Percentiles rank a stretch among this genome's conserved stretches.
Conservation (phyloP, 1,140 invertebrate genomes). For the Dryas iulia region DNA sequence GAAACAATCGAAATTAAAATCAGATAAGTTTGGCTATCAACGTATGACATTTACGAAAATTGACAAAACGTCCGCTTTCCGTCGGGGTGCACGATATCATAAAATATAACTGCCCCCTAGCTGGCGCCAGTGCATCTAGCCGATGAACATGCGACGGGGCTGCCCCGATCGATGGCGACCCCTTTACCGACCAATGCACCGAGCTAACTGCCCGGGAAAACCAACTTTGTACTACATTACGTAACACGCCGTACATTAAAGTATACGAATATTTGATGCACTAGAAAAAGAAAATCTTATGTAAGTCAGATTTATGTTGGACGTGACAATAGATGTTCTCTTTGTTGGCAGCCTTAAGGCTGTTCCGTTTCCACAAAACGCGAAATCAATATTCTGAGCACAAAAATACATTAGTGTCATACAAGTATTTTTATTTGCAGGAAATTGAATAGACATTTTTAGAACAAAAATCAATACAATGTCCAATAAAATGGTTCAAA, state of each 20-base stretch:
- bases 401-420: background rate
- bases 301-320: background rate
- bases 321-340: background rate
- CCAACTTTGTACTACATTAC: constrained; percentile 41
- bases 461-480: too few species aligned
- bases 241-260: constrained; percentile 22
- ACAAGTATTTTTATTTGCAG: too few species aligned
- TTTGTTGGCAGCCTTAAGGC: background rate
- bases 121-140: constrained; percentile 57
- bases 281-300: background rate
- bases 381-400: background rate
- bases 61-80: constrained; percentile 2
- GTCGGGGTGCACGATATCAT: constrained; percentile 20
- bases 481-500: too few species aligned
- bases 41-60: background rate
- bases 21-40: background rate
- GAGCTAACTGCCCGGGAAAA: constrained; percentile 62
- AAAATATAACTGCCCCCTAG: constrained; percentile 36
- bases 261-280: background rate
- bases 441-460: background rate
- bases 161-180: constrained; percentile 68
- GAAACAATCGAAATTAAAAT: background rate
- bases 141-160: constrained; percentile 51
- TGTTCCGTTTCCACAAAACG: background rate
- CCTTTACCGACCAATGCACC: constrained; percentile 74